A percentile compares a stretch with the other conserved stretches of the same genome.
These are phyloP conservation scores for Agrochola macilenta DNA, from an alignment of 2,888 invertebrate species.

Conservation along the genomic window DNA sequence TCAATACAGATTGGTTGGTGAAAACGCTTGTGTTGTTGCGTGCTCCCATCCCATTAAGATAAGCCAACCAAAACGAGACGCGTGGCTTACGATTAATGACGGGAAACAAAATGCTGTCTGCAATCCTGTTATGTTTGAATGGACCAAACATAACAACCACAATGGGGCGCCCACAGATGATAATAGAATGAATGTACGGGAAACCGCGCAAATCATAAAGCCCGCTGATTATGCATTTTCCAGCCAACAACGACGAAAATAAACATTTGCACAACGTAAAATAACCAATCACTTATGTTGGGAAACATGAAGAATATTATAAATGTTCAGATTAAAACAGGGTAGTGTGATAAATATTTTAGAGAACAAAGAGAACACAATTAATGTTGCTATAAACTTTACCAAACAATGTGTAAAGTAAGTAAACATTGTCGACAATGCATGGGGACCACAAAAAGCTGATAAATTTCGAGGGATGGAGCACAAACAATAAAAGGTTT, in stretches of 20 bases:
- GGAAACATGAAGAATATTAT: slow-evolving; percentile 45
- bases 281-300: slow-evolving; percentile 54
- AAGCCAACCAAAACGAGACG: slow-evolving; percentile 81
- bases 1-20: slow-evolving; percentile 73
- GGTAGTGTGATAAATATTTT: slow-evolving; percentile 45
- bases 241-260: slow-evolving; percentile 34
- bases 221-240: slow-evolving; percentile 56
- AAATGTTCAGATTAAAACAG: slow-evolving; percentile 35
- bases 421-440: slow-evolving; percentile 49
- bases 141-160: slow-evolving; percentile 65
- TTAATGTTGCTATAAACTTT: slow-evolving; percentile 57
- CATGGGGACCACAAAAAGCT: slow-evolving; percentile 48
- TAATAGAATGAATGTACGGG: slow-evolving; percentile 62
- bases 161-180: slow-evolving; percentile 57
- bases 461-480: slow-evolving; percentile 25
- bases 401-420: slow-evolving; percentile 44
- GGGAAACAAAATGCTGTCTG: slow-evolving; percentile 80
- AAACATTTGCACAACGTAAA: slow-evolving; percentile 41
- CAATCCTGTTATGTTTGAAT: slow-evolving; percentile 75
- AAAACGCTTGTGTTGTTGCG: slow-evolving; percentile 76
- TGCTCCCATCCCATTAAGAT: slow-evolving; percentile 82
- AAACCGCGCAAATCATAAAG: slow-evolving; percentile 64
- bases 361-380: slow-evolving; percentile 54
- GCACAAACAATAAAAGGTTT: slow-evolving; percentile 18
- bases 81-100: slow-evolving; percentile 82